Conservation (phyloP, 2,888 invertebrate species). For the Pyrrhopygopsis socrates region DNA sequence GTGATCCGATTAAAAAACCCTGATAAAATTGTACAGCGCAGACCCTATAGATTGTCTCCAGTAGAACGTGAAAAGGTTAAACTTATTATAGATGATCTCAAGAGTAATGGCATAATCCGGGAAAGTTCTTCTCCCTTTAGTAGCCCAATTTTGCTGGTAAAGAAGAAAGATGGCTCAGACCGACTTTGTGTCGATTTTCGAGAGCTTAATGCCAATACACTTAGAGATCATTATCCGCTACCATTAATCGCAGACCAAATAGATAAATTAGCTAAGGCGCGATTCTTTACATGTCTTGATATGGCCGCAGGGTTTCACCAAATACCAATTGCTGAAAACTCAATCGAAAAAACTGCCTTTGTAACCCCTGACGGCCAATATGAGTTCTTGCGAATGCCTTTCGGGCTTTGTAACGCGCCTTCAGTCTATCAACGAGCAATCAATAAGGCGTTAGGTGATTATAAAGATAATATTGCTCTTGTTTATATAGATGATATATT, state of each 20-base stretch:
- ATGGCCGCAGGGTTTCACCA: conserved; percentile 61
- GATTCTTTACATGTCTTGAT: conserved; percentile 6
- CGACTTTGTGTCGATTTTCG: conserved; percentile 66
- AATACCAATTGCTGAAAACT: conserved; percentile 34
- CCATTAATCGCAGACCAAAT: conserved; percentile 67
- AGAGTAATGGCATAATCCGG: conserved; percentile 26
- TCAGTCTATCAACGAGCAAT: conserved; percentile 74
- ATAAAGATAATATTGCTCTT: conserved; percentile 45
- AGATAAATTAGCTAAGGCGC: conserved; percentile 25
- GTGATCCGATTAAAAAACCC: conserved; percentile 37
- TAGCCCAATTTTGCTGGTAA: conserved; percentile 59
- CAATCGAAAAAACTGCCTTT: conserved; percentile 45
- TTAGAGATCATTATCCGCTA: conserved; percentile 54
- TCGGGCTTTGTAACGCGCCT: conserved; percentile 62
- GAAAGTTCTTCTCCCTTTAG: conserved; percentile 49
- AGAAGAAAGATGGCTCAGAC: conserved; percentile 74
- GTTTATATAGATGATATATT: conserved; percentile 75
- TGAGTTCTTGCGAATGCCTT: conserved; percentile 65
- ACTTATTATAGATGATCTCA: conserved; percentile 33
- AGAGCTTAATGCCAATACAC: conserved; percentile 51
- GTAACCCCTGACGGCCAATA: conserved; percentile 64
- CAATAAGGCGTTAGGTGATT: conserved; percentile 50
- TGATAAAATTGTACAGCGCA: conserved; percentile 26
- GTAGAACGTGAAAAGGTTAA: conserved; percentile 8
- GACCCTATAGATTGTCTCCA: conserved; percentile 41